These are phyloP conservation scores for Cinclus mexicanus DNA, from an alignment of 2,113 vertebrate species.

Conservation along the genomic window DNA sequence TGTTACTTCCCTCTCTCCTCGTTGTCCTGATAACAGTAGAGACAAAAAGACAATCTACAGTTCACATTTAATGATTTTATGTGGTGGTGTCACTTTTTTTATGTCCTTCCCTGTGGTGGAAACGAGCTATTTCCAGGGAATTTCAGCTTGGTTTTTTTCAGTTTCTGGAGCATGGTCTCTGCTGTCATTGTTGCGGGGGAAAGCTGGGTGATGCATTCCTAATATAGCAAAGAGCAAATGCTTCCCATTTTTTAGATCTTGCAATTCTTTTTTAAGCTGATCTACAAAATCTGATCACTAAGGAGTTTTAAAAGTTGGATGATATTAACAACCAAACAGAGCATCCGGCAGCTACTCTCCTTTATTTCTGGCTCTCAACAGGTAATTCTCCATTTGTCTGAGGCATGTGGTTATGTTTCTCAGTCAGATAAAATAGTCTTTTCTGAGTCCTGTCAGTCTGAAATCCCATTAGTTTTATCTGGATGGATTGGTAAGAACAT, in stretches of 20 bases:
- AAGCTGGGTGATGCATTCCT: background rate
- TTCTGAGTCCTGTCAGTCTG: background rate
- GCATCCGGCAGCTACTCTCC: background rate
- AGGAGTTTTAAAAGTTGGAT: background rate
- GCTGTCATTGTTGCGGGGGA: background rate
- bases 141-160: background rate
- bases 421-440: background rate
- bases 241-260: conserved; percentile 5
- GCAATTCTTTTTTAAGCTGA: conserved; percentile 33
- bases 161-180: background rate
- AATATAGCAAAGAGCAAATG: conserved; percentile 37
- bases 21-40: background rate
- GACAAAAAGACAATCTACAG: background rate
- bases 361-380: conserved; percentile 23
- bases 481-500: background rate
- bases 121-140: background rate
- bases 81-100: background rate
- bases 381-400: conserved; percentile 35
- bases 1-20: background rate
- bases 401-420: background rate
- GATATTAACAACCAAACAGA: conserved; percentile 8
- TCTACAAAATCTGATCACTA: conserved; percentile 23
- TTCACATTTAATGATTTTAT: background rate
- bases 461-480: conserved; percentile 31
- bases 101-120: background rate